Conservation (phyloP, 1,140 invertebrate species). For the Heliconius eleuchia region DNA sequence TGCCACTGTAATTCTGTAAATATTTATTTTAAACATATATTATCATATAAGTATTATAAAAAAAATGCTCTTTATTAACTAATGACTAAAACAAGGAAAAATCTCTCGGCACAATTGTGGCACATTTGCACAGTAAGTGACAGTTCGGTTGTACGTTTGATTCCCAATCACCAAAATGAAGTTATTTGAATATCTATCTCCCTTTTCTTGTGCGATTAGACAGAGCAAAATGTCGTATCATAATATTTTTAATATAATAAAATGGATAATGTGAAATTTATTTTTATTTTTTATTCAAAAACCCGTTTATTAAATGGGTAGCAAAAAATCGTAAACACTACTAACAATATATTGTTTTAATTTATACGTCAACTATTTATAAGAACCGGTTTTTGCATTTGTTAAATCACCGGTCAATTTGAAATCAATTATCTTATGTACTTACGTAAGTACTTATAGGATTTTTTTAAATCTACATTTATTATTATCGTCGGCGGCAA, state of each 20-base stretch:
- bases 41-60: too few species aligned
- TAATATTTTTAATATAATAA: too few species aligned
- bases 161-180: neutral
- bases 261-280: too few species aligned
- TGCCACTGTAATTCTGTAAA: too few species aligned
- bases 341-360: neutral
- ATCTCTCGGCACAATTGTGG: neutral
- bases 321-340: too few species aligned
- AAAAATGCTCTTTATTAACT: too few species aligned
- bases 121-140: neutral
- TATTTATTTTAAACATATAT: too few species aligned
- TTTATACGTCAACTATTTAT: neutral
- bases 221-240: neutral
- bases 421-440: neutral
- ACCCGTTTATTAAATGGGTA: too few species aligned
- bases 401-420: neutral
- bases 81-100: neutral
- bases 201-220: neutral
- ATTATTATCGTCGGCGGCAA: too few species aligned
- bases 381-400: neutral
- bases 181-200: neutral
- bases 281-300: too few species aligned
- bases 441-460: too few species aligned
- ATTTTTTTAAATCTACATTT: too few species aligned
- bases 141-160: neutral